Base-by-base conservation (phyloP, 1,140 invertebrate species). In the Bombus vancouverensis region DNA sequence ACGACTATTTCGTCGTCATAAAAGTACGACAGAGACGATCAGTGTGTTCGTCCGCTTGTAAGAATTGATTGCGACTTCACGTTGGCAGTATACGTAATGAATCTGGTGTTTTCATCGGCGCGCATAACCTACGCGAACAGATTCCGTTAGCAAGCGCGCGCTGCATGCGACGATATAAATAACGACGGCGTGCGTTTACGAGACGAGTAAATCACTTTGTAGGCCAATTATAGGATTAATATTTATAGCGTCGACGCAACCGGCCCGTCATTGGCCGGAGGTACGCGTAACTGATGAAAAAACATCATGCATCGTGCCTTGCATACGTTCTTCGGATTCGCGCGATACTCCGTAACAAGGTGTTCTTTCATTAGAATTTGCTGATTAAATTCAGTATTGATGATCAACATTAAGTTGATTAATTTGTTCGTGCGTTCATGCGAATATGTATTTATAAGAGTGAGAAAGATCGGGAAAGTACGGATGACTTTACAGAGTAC, bases 201-300 rank as follows among this genome's bases (percentile, higher is more conserved):
- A 86, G 68, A 59, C 81, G 83, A 89, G 85, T 94, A 94, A 94
- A 94, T 94, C 92, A 94, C 91, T 92, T 91, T 88, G 87, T 89
- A 70, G 90, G 87, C 91, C 92, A 94, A 94, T 95, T 94, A 94
- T 92, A 90, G 88, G 90, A 93, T 94, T 93, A 93, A 93, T 94
- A 94, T 94, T 94, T 93, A 94, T 93, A 91, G 85, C 85, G 83
- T 72, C 81, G 22, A 78, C 39, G 76, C 75, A 72, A 84, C 72
- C 25, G 32, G 74, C 28, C 34, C 42, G 68, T 70, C 62, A 18
- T 77, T 79, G 85, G 72, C 62, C 74, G 59, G 37, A 76, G 73
- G 44, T 65, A 77, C 62, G 73, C 81, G 62, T 81, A 65, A 75
- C 57, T 62, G 71, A 25, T 86, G 37, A 72, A 82, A 82, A 86